A percentile compares a stretch with the other conserved stretches of the same genome.
These are phyloP conservation scores for Steinernema feltiae DNA, from an alignment of 1,140 invertebrate species.

Conservation along the genomic window DNA sequence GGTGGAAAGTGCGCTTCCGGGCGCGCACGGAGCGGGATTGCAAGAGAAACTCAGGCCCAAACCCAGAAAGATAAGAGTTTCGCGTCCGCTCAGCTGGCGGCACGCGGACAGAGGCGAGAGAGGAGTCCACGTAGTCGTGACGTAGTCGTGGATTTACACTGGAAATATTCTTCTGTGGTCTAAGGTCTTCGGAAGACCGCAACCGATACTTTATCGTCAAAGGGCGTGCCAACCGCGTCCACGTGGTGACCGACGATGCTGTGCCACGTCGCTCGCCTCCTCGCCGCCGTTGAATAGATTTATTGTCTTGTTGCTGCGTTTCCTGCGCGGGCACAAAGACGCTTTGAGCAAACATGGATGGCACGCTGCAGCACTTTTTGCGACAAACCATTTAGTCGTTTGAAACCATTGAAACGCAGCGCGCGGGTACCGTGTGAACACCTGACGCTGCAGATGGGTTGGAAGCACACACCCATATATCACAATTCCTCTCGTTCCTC, in stretches of 20 bases:
- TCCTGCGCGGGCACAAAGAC: neutral
- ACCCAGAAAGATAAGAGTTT: too few relatives aligned
- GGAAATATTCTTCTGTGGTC: neutral
- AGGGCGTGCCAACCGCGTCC: neutral
- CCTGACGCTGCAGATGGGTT: too few relatives aligned
- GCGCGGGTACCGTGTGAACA: neutral
- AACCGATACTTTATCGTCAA: neutral
- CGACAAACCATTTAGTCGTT: neutral
- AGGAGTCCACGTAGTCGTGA: neutral
- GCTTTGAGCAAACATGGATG: neutral
- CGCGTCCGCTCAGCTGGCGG: too few relatives aligned
- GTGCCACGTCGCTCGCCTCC: neutral
- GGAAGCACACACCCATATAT: too few relatives aligned
- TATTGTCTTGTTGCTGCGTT: neutral
- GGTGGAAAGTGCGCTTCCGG: too few relatives aligned
- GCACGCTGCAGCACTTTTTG: neutral
- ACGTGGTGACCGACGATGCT: constrained; percentile 4
- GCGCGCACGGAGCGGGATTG: too few relatives aligned
- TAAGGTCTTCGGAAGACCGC: neutral
- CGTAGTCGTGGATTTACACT: neutral
- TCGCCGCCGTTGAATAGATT: neutral
- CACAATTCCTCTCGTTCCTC: too few relatives aligned
- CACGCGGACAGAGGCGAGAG: too few relatives aligned
- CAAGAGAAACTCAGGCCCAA: too few relatives aligned
- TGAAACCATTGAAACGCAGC: neutral